Evolutionary conservation across 2,888 invertebrate species (phyloP).

Genomic region (Tenthredo livida): DNA sequence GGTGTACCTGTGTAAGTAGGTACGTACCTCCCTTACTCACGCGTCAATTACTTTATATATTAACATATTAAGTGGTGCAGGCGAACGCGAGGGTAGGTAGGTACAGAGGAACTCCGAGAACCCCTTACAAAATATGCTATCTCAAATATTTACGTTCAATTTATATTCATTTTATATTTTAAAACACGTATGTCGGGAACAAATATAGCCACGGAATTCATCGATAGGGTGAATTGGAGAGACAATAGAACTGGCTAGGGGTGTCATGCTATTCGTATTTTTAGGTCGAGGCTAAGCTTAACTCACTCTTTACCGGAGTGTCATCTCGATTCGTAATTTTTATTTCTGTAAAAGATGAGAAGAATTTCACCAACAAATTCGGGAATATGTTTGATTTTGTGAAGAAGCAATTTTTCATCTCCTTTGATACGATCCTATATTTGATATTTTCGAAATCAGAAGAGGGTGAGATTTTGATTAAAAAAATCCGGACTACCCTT

Average conservation of each 20-base stretch:
- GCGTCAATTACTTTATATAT: slow-evolving; percentile 17
- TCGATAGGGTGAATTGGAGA: background rate
- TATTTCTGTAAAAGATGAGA: background rate
- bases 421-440: background rate
- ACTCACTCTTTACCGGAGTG: background rate
- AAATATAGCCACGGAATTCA: background rate
- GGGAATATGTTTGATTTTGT: background rate
- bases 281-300: background rate
- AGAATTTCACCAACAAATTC: background rate
- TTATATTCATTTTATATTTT: slow-evolving; percentile 7
- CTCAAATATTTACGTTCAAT: slow-evolving; percentile 15
- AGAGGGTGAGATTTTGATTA: background rate
- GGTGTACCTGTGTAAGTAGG: slow-evolving; percentile 1
- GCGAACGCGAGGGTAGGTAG: slow-evolving; percentile 4
- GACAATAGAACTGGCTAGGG: background rate
- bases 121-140: background rate
- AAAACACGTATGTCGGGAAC: background rate
- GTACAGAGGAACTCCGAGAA: background rate
- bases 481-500: background rate
- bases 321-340: background rate
- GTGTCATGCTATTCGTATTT: background rate
- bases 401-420: background rate
- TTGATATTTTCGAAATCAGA: background rate
- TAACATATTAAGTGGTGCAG: slow-evolving; percentile 20
- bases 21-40: background rate